phyloP scores from a whole-genome alignment of 1,140 invertebrate species.

The Aphelinus certus region DNA sequence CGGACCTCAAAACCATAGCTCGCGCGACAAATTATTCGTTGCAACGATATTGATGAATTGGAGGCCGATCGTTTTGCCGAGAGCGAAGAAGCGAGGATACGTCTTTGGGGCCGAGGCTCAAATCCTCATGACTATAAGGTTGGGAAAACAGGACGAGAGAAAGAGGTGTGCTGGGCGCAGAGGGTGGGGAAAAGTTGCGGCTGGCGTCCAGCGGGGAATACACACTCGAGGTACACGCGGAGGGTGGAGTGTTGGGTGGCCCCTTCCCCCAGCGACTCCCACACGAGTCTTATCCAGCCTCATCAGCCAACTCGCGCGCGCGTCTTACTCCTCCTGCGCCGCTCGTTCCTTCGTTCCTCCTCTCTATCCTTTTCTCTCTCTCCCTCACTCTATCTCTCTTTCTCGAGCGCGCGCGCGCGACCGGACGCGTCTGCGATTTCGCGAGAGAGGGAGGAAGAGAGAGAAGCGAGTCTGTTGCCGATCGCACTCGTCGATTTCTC shows the following conservation, averaged over 20 bases:
- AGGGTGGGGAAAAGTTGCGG: constrained; percentile 4
- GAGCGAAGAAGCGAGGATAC: no score
- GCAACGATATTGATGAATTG: no score
- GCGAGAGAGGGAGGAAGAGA: constrained; percentile 28
- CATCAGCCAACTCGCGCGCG: constrained; percentile 47
- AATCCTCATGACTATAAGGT: no score
- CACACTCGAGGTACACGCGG: no score
- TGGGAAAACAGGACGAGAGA: no score
- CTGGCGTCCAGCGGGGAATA: not conserved
- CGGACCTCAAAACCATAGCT: not conserved
- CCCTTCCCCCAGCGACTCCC: constrained; percentile 41
- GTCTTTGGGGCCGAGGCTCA: no score
- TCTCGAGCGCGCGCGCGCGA: constrained; percentile 44
- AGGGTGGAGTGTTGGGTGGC: not conserved
- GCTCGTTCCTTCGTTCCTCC: no score
- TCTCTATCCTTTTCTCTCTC: not conserved
- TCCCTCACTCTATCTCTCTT: constrained; percentile 6
- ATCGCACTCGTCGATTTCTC: constrained; percentile 66
- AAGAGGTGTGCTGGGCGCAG: no score
- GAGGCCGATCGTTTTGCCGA: no score
- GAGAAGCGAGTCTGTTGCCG: constrained; percentile 49
- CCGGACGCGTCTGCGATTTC: constrained; percentile 56
- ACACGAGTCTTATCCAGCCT: constrained; percentile 54
- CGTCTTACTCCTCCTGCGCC: no score
- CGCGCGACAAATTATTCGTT: no score